Base-by-base conservation (phyloP, 2,797 vertebrate species). In the Xyrichtys novacula region DNA sequence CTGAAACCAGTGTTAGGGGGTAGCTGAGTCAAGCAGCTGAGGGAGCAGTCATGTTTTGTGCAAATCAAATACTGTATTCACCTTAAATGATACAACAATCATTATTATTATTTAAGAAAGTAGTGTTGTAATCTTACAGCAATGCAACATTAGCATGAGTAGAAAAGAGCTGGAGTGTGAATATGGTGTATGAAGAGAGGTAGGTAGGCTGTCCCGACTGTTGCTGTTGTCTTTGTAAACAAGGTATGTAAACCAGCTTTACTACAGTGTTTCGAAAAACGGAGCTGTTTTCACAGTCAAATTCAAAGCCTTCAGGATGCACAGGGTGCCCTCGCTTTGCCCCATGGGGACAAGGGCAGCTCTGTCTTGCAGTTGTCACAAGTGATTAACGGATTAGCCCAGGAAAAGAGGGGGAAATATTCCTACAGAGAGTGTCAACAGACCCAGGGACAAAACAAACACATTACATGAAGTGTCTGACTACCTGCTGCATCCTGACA, bases 381-480 rank as follows among this genome's bases (percentile, higher is more conserved):
- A 65, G 76, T 62, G 70, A 88, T 88, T 79, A 84, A 83, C 57
- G 76, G 77, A 89, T 88, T 81, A 86, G 57, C 42, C 14, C 16
- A 17, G 64, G 64, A 71, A 82, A 81, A 61, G 59, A 65, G 59
- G 74, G 65, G 55, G 34, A 71, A 79, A 65, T 76, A 77, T 78
- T 85, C 60, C 68, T 47, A 61, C 31, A 44, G 53, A 75, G 66
- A 74, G 48, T 39, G 54, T 78, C 81, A 88, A 89, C 75, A 85
- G 66, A 71, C 71, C 57, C 38, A 7, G 59, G 79, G 80, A n/a
- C 71, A 70, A 80, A 78, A 78, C 65, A 78, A 87, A 85, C 76
- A 78, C 70, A 74, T 83, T 71, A 71, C 59, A 61, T 47, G 48
- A 78, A 87, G n/a, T n/a, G n/a, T n/a, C 67, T 78, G 83, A 85